phyloP scores from a whole-genome alignment of 2,113 vertebrate genomes.

The Myrmophylax atrothorax region DNA sequence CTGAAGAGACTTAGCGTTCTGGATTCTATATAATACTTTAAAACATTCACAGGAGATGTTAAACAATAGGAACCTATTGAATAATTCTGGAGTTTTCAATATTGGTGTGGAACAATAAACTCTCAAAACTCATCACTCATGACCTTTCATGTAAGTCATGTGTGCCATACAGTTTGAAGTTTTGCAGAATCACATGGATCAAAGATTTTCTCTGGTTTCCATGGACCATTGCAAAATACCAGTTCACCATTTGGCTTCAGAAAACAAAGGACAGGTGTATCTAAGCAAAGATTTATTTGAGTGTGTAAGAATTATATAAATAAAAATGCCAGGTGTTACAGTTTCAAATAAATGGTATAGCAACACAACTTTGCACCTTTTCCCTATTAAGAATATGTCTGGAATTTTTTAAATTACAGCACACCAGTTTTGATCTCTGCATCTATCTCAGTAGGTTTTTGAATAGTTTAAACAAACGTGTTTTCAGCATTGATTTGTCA shows the following conservation, averaged over 20 bases:
- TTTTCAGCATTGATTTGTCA: constrained; percentile 71
- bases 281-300: background rate
- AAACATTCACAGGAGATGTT: background rate
- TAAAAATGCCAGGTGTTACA: constrained; percentile 20
- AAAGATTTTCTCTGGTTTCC: background rate
- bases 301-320: background rate
- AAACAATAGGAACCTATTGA: background rate
- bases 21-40: background rate
- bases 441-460: constrained; percentile 24
- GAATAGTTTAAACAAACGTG: constrained; percentile 31
- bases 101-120: background rate
- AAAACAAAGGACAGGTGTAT: background rate
- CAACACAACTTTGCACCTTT: constrained; percentile 62
- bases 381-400: constrained; percentile 51
- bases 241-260: background rate
- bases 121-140: background rate
- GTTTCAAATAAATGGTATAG: constrained; percentile 47
- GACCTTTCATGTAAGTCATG: background rate
- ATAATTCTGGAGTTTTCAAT: background rate
- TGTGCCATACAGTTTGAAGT: background rate
- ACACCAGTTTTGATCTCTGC: constrained; percentile 56
- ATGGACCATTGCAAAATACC: background rate
- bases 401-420: constrained; percentile 26
- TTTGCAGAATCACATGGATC: background rate
- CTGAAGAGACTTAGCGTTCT: background rate